Evolutionary conservation across 1,140 invertebrate genomes (phyloP).

Genomic region (Drosophila navojoa): DNA sequence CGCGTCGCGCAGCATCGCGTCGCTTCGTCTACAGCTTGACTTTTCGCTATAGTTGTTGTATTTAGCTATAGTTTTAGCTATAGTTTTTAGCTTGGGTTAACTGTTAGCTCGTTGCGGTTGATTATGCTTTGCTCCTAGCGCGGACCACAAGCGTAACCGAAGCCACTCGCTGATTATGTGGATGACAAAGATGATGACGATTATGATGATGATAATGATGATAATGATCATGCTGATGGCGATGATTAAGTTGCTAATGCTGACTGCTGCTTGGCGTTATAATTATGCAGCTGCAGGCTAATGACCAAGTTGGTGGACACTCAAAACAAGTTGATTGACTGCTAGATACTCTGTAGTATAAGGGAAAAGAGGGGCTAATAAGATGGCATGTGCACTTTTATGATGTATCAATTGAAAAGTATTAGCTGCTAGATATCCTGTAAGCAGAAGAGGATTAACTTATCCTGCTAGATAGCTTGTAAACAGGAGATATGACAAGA

Average conservation of each 20-base stretch:
- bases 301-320: constrained; percentile 21
- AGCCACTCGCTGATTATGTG: constrained; percentile 62
- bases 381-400: too few relatives aligned
- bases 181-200: constrained; percentile 48
- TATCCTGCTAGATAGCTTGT: too few relatives aligned
- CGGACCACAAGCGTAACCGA: constrained; percentile 58
- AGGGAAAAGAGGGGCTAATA: not conserved
- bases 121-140: constrained; percentile 56
- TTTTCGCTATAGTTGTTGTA: constrained; percentile 17
- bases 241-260: constrained; percentile 21
- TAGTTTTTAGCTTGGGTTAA: constrained; percentile 33
- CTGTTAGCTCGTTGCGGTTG: constrained; percentile 59
- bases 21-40: not conserved
- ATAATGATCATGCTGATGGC: constrained; percentile 37
- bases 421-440: too few relatives aligned
- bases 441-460: too few relatives aligned
- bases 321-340: constrained; percentile 6
- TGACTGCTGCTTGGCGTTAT: constrained; percentile 37
- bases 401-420: too few relatives aligned
- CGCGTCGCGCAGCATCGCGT: constrained; percentile 46
- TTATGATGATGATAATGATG: constrained; percentile 24
- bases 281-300: constrained; percentile 54
- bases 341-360: not conserved
- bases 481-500: too few relatives aligned
- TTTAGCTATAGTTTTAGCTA: constrained; percentile 46